Evolutionary conservation across 2,888 invertebrate genomes (phyloP).

Genomic region (Hoplodrina ambigua): DNA sequence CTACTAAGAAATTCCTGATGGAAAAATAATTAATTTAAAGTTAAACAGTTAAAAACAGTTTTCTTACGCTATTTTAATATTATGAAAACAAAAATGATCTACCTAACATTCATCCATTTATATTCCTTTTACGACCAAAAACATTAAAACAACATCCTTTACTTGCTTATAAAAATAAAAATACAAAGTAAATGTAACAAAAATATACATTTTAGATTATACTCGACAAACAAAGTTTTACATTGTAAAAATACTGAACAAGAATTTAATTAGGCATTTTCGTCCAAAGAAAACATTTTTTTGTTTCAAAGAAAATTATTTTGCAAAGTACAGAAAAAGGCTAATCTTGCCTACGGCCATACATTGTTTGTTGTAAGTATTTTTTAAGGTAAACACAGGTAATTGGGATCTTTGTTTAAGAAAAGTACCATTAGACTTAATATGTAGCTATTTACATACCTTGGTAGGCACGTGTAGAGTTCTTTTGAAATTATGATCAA

Average conservation of each 20-base stretch:
- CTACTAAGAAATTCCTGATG: no score
- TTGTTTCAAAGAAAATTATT: constrained; percentile 31
- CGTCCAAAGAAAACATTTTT: constrained; percentile 30
- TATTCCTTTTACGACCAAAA: no score
- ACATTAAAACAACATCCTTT: background rate
- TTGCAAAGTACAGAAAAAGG: constrained; percentile 25
- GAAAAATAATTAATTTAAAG: no score
- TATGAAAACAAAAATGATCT: no score
- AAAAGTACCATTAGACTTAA: constrained; percentile 32
- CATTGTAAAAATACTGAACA: constrained; percentile 21
- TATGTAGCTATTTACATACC: background rate
- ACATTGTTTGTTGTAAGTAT: constrained; percentile 37
- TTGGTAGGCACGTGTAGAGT: background rate
- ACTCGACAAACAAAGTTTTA: constrained; percentile 6
- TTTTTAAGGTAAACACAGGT: constrained; percentile 23
- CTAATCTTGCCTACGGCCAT: constrained; percentile 36
- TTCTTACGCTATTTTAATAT: no score
- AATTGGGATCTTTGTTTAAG: constrained; percentile 46
- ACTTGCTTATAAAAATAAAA: background rate
- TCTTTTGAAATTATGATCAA: constrained; percentile 13
- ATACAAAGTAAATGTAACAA: background rate
- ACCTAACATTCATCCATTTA: no score
- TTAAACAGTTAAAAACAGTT: no score
- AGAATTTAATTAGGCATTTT: constrained; percentile 46
- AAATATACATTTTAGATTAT: constrained; percentile 13